phyloP scores from a whole-genome alignment of 2,888 invertebrate genomes.

The Drosophila phalerata region DNA sequence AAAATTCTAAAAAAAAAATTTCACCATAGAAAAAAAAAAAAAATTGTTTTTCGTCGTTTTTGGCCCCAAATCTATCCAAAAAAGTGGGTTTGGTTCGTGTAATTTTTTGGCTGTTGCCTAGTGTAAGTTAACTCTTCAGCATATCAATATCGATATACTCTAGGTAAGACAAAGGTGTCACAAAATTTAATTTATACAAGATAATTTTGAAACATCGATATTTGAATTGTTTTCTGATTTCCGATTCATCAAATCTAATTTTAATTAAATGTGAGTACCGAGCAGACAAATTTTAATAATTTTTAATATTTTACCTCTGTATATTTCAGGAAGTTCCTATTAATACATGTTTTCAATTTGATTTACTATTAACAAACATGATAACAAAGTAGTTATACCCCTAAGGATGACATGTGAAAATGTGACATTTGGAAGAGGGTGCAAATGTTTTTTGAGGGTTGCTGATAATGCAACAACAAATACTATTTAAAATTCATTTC shows the following conservation, averaged over 20 bases:
- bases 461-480: conserved; percentile 66
- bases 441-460: conserved; percentile 30
- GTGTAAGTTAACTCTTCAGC: not conserved
- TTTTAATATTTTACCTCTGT: too few species aligned
- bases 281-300: too few species aligned
- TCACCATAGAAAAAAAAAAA: too few species aligned
- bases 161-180: not conserved
- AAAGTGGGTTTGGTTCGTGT: too few species aligned
- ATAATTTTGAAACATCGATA: not conserved
- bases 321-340: too few species aligned
- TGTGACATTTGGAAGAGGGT: not conserved
- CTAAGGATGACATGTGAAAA: conserved; percentile 24
- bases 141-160: conserved; percentile 13
- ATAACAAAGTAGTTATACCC: conserved; percentile 8
- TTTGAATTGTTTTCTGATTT: not conserved
- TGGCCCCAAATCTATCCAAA: too few species aligned
- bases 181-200: not conserved
- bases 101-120: too few species aligned
- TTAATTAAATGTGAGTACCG: too few species aligned
- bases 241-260: too few species aligned
- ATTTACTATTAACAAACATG: not conserved
- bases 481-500: conserved; percentile 79
- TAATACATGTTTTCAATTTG: not conserved
- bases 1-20: too few species aligned
- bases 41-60: too few species aligned